Evolutionary conservation across 2,113 vertebrate genomes (phyloP).

Genomic region (Peromyscus maniculatus): DNA sequence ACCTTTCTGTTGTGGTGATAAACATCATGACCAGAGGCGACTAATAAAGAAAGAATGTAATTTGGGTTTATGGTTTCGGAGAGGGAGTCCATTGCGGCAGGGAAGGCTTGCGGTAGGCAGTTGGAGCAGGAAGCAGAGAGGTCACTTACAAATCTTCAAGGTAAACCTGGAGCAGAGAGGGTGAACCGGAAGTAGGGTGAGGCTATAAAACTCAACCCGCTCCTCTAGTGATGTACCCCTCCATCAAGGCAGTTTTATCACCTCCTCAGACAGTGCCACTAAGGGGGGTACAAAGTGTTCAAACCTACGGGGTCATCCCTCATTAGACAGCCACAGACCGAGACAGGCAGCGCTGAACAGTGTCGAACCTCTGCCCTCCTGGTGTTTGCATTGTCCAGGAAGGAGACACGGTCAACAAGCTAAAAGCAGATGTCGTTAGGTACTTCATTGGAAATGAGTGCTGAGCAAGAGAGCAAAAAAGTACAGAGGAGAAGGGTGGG

Average conservation of each 20-base stretch:
- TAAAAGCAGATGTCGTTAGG: not conserved
- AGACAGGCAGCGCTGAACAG: not conserved
- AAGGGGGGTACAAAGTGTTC: not conserved
- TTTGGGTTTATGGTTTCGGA: not conserved
- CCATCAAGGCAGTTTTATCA: not conserved
- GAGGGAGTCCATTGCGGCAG: not conserved
- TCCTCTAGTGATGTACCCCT: not conserved
- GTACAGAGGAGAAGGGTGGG: not conserved
- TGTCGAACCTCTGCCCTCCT: not conserved
- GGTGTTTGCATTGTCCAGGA: not conserved
- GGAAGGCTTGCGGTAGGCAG: not conserved
- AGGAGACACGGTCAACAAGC: not conserved
- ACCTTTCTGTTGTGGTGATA: not conserved
- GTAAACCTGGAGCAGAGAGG: not conserved
- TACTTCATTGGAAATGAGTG: not conserved
- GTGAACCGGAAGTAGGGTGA: not conserved
- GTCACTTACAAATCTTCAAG: not conserved
- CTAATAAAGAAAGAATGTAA: not conserved
- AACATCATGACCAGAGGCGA: not conserved
- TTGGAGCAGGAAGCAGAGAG: not conserved
- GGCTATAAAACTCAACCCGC: not conserved
- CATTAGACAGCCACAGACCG: not conserved
- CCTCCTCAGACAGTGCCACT: not conserved
- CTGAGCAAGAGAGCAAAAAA: not conserved
- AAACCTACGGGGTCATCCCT: not conserved